These are phyloP conservation scores for Troides aeacus DNA, from an alignment of 2,888 invertebrate genomes.

Conservation along the genomic window DNA sequence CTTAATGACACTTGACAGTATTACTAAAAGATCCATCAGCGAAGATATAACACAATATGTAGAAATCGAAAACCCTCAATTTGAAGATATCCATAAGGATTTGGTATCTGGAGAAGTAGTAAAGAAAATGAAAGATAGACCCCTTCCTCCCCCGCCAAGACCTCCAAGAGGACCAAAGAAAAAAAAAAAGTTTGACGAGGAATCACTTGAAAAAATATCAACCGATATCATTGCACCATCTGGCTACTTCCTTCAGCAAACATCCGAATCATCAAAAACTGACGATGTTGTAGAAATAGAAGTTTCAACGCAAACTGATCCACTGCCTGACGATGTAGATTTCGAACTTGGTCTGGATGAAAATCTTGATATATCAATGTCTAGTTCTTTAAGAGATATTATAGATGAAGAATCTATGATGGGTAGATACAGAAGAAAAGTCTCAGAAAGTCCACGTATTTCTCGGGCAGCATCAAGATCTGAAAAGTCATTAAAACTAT, in stretches of 20 bases:
- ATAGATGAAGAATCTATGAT: slow-evolving; percentile 78
- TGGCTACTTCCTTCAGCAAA: slow-evolving; percentile 39
- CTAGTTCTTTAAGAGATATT: slow-evolving; percentile 70
- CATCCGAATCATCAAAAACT: slow-evolving; percentile 40
- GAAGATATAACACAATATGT: slow-evolving; percentile 80
- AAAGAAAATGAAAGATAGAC: slow-evolving; percentile 91
- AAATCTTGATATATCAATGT: slow-evolving; percentile 68
- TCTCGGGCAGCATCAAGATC: slow-evolving; percentile 79
- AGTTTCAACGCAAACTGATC: slow-evolving; percentile 92
- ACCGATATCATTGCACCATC: slow-evolving; percentile 37
- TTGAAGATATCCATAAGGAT: slow-evolving; percentile 81
- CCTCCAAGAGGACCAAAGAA: slow-evolving; percentile 84
- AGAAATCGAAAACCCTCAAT: slow-evolving; percentile 80
- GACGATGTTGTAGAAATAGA: slow-evolving; percentile 82
- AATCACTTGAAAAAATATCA: slow-evolving; percentile 34
- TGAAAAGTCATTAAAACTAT: slow-evolving; percentile 78
- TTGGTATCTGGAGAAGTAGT: slow-evolving; percentile 87
- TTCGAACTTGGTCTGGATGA: slow-evolving; percentile 81
- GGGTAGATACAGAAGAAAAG: slow-evolving; percentile 69
- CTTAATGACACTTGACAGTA: slow-evolving; percentile 75
- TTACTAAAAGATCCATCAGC: slow-evolving; percentile 62
- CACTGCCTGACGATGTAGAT: slow-evolving; percentile 87
- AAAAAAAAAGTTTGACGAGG: slow-evolving; percentile 53
- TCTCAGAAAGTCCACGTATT: slow-evolving; percentile 68
- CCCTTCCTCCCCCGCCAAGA: slow-evolving; percentile 91